Base-by-base conservation (phyloP, 1,140 invertebrate species). In the Glomeris maerens region DNA sequence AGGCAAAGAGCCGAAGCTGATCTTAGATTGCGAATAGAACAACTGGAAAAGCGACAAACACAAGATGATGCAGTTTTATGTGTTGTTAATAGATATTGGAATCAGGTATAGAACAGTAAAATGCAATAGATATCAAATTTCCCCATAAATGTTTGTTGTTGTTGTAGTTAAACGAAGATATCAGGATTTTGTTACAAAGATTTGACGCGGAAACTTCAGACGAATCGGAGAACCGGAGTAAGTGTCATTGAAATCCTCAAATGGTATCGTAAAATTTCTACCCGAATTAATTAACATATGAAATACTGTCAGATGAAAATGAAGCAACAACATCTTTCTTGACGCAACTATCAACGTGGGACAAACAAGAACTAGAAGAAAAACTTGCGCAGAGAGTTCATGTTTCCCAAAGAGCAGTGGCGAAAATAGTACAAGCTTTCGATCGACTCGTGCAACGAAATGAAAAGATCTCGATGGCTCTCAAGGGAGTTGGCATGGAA, bases 71-170 rank as follows among this genome's bases (percentile, higher is more conserved):
- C 91, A 55, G 92, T 97, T 13, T 71, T 97, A 7, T 95, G 93
- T 74, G 91, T 96, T 52, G 90, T 98, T 5, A 98, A 98, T 73
- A 75, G 93, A 53, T 96, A 97, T 68, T 98, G 93, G 93, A 98
- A 92, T 72, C 83, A 92, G 52, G 57, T 58, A 20, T 14, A n/a
- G 29, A 26, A 27, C n/a, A 36, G 22, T 45, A 27, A 5, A 23
- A 27, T 27, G 5, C 5, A 7, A 14, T 14, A 28, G 22, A 41
- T 25, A 36, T 27, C 22, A 28, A 42, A 14, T 17, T 17, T 21
- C 21, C 28, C 0, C 45, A 27, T 52, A 25, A 41, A 20, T 23
- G 46, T 54, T 46, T 50, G 3, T 50, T 51, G 17, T 52, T 46
- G 42, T 21, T 50, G 40, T 38, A 60, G 64, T 71, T 94, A 13